A percentile compares a stretch with the other conserved stretches of the same genome.
These are phyloP conservation scores for Malurus cyaneus DNA, from an alignment of 2,113 vertebrate genomes.

Conservation along the genomic window DNA sequence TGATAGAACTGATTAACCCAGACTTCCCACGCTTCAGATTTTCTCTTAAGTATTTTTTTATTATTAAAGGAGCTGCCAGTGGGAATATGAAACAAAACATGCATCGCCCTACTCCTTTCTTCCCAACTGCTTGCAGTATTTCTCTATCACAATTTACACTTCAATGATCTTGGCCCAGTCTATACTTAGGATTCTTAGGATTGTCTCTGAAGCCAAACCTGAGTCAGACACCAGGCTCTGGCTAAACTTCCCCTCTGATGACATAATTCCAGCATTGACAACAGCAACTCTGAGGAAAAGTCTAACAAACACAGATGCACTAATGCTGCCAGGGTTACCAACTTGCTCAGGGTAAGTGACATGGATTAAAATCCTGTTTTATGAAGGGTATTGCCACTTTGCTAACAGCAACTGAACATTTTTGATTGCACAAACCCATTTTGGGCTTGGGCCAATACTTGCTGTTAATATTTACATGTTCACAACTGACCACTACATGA, in stretches of 20 bases:
- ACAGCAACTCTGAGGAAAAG: neutral
- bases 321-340: neutral
- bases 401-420: neutral
- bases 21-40: neutral
- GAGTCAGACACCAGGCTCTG: neutral
- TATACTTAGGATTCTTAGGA: neutral
- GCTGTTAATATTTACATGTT: neutral
- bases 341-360: neutral
- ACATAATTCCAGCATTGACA: neutral
- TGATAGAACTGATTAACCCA: neutral
- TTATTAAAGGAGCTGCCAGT: neutral
- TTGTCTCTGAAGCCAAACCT: neutral
- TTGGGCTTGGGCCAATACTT: neutral
- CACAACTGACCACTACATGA: accelerated
- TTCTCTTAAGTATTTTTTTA: neutral
- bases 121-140: neutral
- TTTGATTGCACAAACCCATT: neutral
- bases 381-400: neutral
- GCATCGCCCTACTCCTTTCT: neutral
- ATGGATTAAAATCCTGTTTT: accelerated
- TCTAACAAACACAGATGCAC: neutral
- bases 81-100: neutral
- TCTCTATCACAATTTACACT: neutral
- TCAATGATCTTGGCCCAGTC: neutral
- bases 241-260: too few relatives aligned